A percentile compares a stretch with the other conserved stretches of the same genome.
Evolutionary conservation across 2,888 invertebrate species (phyloP).

Genomic region (Neria commutata): DNA sequence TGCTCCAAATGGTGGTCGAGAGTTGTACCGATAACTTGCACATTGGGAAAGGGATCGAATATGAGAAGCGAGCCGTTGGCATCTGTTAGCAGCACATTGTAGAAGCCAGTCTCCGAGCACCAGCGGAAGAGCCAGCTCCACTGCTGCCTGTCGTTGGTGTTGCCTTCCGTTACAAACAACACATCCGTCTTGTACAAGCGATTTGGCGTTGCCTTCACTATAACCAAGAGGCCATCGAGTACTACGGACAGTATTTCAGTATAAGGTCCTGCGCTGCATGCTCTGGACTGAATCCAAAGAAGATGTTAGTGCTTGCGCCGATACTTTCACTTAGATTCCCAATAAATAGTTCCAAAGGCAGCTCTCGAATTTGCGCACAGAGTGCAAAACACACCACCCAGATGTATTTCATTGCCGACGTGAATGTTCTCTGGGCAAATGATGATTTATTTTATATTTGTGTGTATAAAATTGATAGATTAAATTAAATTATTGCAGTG

Average conservation of each 20-base stretch:
- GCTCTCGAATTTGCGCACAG: too few species aligned
- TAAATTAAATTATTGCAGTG: too few species aligned
- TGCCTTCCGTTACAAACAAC: neutral
- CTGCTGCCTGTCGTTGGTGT: neutral
- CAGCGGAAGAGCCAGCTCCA: slow-evolving; percentile 26
- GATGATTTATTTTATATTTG: too few species aligned
- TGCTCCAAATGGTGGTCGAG: neutral
- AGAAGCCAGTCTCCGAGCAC: slow-evolving; percentile 33
- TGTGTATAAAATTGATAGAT: too few species aligned
- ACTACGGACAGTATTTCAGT: neutral
- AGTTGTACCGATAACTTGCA: neutral
- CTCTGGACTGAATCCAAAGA: neutral
- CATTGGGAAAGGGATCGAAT: slow-evolving; percentile 13
- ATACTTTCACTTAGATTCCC: neutral
- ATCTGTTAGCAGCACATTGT: slow-evolving; percentile 27
- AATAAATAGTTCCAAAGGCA: too few species aligned
- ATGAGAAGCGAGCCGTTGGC: neutral
- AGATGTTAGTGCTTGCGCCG: too few species aligned
- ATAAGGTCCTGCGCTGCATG: too few species aligned
- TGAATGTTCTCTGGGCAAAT: too few species aligned
- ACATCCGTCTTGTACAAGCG: neutral
- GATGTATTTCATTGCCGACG: too few species aligned
- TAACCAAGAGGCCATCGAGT: neutral
- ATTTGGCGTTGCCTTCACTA: neutral
- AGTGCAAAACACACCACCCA: too few species aligned